Percentiles rank a stretch among this genome's conserved stretches.
Evolutionary conservation across 2,797 vertebrate genomes (phyloP).

Genomic region (Oreochromis mossambicus): DNA sequence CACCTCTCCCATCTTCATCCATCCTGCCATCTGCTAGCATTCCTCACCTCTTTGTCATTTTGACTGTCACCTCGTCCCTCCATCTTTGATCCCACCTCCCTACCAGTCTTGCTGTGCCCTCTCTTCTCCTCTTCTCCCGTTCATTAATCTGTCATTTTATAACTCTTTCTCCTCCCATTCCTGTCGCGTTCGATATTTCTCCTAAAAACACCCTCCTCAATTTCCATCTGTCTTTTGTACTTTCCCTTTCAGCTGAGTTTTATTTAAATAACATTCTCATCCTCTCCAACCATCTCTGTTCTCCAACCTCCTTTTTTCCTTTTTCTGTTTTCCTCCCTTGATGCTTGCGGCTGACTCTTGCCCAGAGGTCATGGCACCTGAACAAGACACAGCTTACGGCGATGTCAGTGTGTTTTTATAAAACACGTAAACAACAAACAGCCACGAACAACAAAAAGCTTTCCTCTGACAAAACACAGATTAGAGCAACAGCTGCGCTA

Average conservation of each 20-base stretch:
- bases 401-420: neutral
- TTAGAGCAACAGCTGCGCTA: neutral
- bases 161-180: neutral
- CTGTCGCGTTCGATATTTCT: neutral
- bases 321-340: neutral
- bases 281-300: neutral
- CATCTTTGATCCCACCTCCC: neutral
- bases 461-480: neutral
- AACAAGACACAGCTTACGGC: neutral
- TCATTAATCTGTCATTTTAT: neutral
- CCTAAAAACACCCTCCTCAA: neutral
- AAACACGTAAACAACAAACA: neutral
- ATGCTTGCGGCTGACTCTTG: neutral
- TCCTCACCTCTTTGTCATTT: conserved; percentile 7
- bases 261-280: neutral
- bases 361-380: neutral
- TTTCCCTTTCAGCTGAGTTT: neutral
- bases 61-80: neutral
- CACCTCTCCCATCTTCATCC: neutral
- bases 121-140: neutral
- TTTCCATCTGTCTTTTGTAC: neutral
- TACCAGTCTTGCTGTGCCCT: neutral
- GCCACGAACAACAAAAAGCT: neutral
- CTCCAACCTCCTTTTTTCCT: neutral
- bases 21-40: neutral